Evolutionary conservation across 2,113 vertebrate species (phyloP).

Genomic region (Vulpes ferrilata): DNA sequence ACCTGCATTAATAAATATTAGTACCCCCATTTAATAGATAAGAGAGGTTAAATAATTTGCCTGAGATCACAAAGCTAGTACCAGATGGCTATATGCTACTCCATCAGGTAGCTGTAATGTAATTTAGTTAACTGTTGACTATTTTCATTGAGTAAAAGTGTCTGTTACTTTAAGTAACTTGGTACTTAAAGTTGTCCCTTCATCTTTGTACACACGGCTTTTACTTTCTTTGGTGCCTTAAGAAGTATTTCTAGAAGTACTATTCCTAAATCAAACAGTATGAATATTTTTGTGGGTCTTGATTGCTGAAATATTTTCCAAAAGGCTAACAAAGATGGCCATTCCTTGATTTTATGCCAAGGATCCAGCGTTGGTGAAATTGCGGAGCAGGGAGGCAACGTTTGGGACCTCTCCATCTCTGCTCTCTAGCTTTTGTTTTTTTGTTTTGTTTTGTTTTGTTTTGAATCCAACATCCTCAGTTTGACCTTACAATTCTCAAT

Average conservation of each 20-base stretch:
- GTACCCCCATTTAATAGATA: not conserved
- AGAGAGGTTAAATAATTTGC: not conserved
- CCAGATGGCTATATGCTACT: not conserved
- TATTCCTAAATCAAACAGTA: not conserved
- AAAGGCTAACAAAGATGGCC: not conserved
- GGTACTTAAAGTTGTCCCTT: not conserved
- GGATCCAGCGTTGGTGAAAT: not conserved
- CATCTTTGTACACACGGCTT: not conserved
- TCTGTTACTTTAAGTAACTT: not conserved
- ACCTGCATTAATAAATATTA: not conserved
- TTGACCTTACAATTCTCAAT: not conserved
- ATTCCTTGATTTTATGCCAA: not conserved
- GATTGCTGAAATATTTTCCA: not conserved
- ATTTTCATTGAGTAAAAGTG: not conserved
- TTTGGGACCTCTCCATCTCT: not conserved
- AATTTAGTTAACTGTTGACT: not conserved
- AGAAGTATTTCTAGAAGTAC: slow-evolving; percentile 11
- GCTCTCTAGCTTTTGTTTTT: not conserved
- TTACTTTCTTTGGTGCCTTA: slow-evolving; percentile 31
- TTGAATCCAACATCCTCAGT: not conserved
- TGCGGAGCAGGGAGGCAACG: not conserved
- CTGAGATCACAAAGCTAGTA: not conserved
- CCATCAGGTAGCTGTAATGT: not conserved
- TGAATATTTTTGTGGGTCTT: not conserved
- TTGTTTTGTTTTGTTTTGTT: not conserved